Evolutionary conservation across 2,113 vertebrate genomes (phyloP).

Genomic region (Brachionichthys hirsutus): DNA sequence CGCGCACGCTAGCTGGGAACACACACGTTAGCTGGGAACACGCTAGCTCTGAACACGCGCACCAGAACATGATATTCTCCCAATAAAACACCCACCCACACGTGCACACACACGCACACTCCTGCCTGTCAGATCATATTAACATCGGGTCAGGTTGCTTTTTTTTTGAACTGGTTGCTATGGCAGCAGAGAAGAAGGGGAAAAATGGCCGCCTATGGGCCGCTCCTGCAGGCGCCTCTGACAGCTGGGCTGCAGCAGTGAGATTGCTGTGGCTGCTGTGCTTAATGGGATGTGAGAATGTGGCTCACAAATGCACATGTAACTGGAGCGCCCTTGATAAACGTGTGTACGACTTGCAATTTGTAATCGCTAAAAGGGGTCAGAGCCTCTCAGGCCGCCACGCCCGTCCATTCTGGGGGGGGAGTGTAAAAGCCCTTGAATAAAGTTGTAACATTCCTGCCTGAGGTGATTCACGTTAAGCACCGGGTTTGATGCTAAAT

Average conservation of each 20-base stretch:
- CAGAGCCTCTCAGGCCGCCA: constrained; percentile 4
- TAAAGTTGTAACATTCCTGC: constrained; percentile 5
- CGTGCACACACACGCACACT: constrained; percentile 30
- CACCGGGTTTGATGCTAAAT: neutral
- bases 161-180: constrained; percentile 67
- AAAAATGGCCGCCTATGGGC: constrained; percentile 55
- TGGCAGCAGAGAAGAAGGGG: constrained; percentile 57
- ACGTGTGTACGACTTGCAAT: constrained; percentile 18
- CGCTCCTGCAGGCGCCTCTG: constrained; percentile 35
- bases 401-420: neutral
- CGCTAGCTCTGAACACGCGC: constrained; percentile 18
- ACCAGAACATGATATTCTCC: constrained; percentile 8
- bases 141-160: constrained; percentile 66
- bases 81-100: constrained; percentile 21
- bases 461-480: neutral
- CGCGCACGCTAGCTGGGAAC: constrained; percentile 7
- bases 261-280: constrained; percentile 36
- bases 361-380: constrained; percentile 21
- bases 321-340: constrained; percentile 8
- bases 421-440: neutral
- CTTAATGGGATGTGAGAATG: constrained; percentile 24
- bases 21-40: constrained; percentile 22
- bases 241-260: constrained; percentile 30
- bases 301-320: constrained; percentile 9
- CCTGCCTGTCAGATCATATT: constrained; percentile 71